These are phyloP conservation scores for Athalia circularis DNA, from an alignment of 2,888 invertebrate genomes.

Conservation along the genomic window DNA sequence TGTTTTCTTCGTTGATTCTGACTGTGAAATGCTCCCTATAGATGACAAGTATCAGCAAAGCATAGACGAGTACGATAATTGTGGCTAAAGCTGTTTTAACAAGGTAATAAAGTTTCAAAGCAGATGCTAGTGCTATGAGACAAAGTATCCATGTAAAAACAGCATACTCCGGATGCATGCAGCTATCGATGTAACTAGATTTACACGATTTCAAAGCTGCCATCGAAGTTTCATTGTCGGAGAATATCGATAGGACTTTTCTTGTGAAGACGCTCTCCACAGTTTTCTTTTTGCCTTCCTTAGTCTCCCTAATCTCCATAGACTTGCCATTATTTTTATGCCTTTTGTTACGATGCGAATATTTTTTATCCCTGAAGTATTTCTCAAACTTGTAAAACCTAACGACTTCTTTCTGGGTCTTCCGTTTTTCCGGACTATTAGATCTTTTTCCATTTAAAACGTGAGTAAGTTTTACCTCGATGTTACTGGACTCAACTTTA, in stretches of 20 bases:
- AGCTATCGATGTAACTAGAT: slow-evolving; percentile 67
- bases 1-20: slow-evolving; percentile 62
- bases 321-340: neutral
- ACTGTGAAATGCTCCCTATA: slow-evolving; percentile 76
- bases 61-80: slow-evolving; percentile 85
- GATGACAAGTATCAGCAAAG: slow-evolving; percentile 80
- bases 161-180: slow-evolving; percentile 88
- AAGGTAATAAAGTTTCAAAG: slow-evolving; percentile 91
- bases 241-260: slow-evolving; percentile 49
- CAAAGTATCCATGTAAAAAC: slow-evolving; percentile 96
- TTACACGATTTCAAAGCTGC: slow-evolving; percentile 26
- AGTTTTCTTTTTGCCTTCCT: neutral
- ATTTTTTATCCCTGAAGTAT: slow-evolving; percentile 44
- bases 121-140: slow-evolving; percentile 92
- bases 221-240: slow-evolving; percentile 43
- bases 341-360: slow-evolving; percentile 19
- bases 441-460: slow-evolving; percentile 49
- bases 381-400: slow-evolving; percentile 54
- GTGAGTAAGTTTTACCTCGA: slow-evolving; percentile 56
- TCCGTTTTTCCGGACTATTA: slow-evolving; percentile 48
- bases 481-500: slow-evolving; percentile 49
- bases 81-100: slow-evolving; percentile 88
- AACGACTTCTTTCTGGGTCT: slow-evolving; percentile 60
- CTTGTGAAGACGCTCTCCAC: slow-evolving; percentile 33
- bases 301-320: no score